phyloP scores from a whole-genome alignment of 2,888 invertebrate species.

The Agrotis clavis region DNA sequence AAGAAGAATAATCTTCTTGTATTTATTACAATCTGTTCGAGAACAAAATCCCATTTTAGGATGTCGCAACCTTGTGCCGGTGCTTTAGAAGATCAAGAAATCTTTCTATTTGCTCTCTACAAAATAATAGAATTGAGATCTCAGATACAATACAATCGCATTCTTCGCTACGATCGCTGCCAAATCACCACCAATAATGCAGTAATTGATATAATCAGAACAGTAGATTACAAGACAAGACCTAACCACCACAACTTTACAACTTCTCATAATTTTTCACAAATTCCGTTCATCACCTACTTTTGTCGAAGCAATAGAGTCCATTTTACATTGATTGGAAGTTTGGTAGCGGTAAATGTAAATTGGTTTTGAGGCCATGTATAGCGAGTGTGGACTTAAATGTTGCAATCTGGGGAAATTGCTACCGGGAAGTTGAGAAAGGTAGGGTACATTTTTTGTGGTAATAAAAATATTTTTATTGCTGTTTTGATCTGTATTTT shows the following conservation, averaged over 20 bases:
- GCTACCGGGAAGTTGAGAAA: conserved; percentile 74
- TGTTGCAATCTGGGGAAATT: conserved; percentile 75
- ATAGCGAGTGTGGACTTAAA: conserved; percentile 70
- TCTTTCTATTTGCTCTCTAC: conserved; percentile 58
- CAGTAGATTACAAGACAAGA: conserved; percentile 74
- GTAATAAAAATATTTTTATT: conserved; percentile 48
- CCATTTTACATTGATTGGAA: conserved; percentile 34
- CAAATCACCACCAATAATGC: conserved; percentile 74
- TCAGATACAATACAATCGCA: conserved; percentile 53
- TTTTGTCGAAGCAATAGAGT: conserved; percentile 32
- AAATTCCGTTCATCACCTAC: background rate
- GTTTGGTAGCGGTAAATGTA: conserved; percentile 46
- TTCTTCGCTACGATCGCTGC: conserved; percentile 57
- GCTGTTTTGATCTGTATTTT: conserved; percentile 33
- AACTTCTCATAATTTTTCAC: conserved; percentile 24
- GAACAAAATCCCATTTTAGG: conserved; percentile 40
- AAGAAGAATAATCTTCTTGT: conserved; percentile 39
- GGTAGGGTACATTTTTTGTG: conserved; percentile 48
- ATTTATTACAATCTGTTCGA: conserved; percentile 40
- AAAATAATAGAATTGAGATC: conserved; percentile 64
- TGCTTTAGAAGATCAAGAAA: conserved; percentile 44
- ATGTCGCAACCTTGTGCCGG: conserved; percentile 53
- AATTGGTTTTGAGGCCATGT: conserved; percentile 49
- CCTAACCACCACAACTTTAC: conserved; percentile 55
- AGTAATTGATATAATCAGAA: conserved; percentile 81